Evolutionary conservation across 2,888 invertebrate species (phyloP), one percentile per base, ranked within the genome.

Genomic region (Eucera pruinosa): DNA sequence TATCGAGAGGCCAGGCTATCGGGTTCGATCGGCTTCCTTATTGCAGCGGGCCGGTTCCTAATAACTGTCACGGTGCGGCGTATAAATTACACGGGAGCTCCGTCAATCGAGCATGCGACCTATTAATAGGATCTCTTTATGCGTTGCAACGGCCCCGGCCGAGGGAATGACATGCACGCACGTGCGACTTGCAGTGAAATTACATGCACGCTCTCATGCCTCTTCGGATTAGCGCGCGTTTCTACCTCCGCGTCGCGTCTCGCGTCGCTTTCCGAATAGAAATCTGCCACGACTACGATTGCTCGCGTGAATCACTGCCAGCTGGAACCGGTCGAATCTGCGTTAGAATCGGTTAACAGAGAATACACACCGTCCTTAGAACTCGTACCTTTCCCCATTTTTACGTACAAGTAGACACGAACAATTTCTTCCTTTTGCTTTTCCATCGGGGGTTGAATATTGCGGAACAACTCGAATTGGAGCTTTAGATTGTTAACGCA

Each of bases 41-140:
- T 78, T 81, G 75, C 78, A 75, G 52, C 66, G 74, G 64, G 50
- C 60, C 39, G 58, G 66, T 73, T 73, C 60, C 82, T 71, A 78
- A 81, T 82, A 81, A 78, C 78, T 81, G 81, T 73, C 75, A 68
- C 65, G 70, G 73, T 13, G 69, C 70, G n/a, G 47, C 43, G 55
- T 65, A 76, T 82, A 81, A 82, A 82, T 82, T 81, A 81, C 65
- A 47, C 73, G 66, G 47, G 50, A 58, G 58, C 70, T 58, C 74
- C 66, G 78, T 81, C 81, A 62, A 81, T 81, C 60, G 74, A 66
- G 72, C 68, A 72, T 72, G 74, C 68, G 71, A 68, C 78, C 81
- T 82, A 82, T 82, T 82, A 82, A 82, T 82, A 82, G 82, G 78
- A 81, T 69, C 75, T 66, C 74, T 78, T 78, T 82, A 69, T 74